Conservation (phyloP, 2,113 vertebrate species). For the Tauraco erythrolophus region DNA sequence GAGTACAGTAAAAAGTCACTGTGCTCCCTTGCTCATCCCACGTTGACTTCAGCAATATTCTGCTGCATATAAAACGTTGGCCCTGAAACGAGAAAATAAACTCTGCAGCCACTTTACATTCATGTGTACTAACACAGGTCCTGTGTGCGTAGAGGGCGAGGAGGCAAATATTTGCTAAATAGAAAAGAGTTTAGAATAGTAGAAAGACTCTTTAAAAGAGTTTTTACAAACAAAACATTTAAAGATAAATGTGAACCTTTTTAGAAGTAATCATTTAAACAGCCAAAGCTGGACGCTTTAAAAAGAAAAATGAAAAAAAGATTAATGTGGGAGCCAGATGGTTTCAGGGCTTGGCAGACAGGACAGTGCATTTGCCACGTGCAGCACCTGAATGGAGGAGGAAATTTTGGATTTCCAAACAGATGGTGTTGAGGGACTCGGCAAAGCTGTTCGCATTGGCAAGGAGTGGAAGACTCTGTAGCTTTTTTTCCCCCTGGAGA, state of each 20-base stretch:
- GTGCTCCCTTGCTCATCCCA: not conserved
- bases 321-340: slow-evolving; percentile 48
- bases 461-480: not conserved
- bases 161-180: not conserved
- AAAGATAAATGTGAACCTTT: not conserved
- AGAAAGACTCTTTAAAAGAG: not conserved
- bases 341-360: slow-evolving; percentile 60
- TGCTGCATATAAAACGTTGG: slow-evolving; percentile 7
- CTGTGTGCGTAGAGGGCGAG: not conserved
- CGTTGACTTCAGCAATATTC: not conserved
- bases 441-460: slow-evolving; percentile 49
- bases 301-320: not conserved
- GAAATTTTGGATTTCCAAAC: slow-evolving; percentile 44
- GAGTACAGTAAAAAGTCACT: not conserved
- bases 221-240: not conserved
- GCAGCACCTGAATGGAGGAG: slow-evolving; percentile 56
- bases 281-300: not conserved
- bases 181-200: not conserved
- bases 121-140: not conserved
- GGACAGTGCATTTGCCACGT: not conserved
- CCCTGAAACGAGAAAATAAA: slow-evolving; percentile 8
- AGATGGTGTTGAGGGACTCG: slow-evolving; percentile 60
- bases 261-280: not conserved
- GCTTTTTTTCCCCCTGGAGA: not conserved
- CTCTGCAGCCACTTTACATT: not conserved